Evolutionary conservation across 2,113 vertebrate genomes (phyloP).

Genomic region (Gambusia holbrooki): DNA sequence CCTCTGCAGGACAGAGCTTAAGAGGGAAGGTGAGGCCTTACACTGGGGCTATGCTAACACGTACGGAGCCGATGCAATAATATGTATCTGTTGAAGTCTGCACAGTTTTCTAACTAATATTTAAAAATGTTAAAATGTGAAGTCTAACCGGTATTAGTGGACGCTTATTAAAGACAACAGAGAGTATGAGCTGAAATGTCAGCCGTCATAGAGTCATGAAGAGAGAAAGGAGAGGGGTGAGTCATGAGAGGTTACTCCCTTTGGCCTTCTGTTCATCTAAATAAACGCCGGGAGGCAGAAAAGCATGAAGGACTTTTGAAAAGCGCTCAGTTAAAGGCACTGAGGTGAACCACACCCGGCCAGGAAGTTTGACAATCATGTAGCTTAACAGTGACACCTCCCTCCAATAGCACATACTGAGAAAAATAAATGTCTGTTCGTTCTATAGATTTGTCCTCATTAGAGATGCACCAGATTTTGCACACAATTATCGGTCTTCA

Average conservation of each 20-base stretch:
- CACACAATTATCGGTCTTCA: too few relatives aligned
- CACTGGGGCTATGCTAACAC: not conserved
- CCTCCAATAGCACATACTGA: constrained; percentile 7
- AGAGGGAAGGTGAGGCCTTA: constrained; percentile 63
- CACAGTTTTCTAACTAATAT: too few relatives aligned
- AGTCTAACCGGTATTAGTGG: constrained; percentile 14
- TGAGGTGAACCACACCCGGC: constrained; percentile 44
- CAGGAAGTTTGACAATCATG: constrained; percentile 18
- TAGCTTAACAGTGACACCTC: constrained; percentile 29
- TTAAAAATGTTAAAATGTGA: constrained; percentile 7
- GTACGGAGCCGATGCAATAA: not conserved
- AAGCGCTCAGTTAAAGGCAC: constrained; percentile 5
- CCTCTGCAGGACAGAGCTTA: constrained; percentile 53
- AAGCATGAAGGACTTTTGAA: constrained; percentile 15
- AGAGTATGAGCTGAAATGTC: constrained; percentile 8
- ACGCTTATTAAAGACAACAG: constrained; percentile 6
- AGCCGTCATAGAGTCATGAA: constrained; percentile 8
- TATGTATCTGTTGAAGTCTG: too few relatives aligned
- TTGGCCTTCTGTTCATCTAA: constrained; percentile 28
- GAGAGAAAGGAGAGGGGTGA: constrained; percentile 12
- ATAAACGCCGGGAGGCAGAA: constrained; percentile 17
- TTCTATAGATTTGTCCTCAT: too few relatives aligned
- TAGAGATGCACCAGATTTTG: too few relatives aligned
- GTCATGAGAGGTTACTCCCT: constrained; percentile 43
- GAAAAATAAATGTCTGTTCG: not conserved